Base-by-base conservation (phyloP, 2,888 invertebrate species). In the Athrips mouffetella region DNA sequence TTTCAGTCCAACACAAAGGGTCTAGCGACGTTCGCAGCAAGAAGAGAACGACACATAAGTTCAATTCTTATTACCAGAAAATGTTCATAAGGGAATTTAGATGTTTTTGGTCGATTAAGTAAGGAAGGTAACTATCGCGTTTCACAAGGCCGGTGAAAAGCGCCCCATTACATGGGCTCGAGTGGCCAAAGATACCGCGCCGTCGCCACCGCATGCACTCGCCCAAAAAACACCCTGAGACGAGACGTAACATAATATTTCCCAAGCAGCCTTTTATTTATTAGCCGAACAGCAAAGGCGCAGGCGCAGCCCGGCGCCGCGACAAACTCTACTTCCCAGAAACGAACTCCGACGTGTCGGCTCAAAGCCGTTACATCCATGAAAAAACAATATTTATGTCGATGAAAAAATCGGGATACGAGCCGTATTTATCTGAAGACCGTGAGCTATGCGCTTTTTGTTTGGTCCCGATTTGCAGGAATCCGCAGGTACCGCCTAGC, bases 331-430 rank as follows among this genome's bases (percentile, higher is more conserved):
- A 68, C 80, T 87, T 87, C 87, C 71, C 76, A 81, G 87, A 86
- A 86, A 60, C 62, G 77, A 76, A 63, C 72, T 59, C 71, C 74
- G 75, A 75, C 76, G 80, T 70, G 84, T 76, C 85, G 79, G 78
- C 76, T 67, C 75, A 65, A 74, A 81, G 83, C 84, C 84, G 85
- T 87, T 85, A 85, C 79, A 69, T 77, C 74, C 71, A 70, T 67
- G 79, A 85, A 88, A 86, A 87, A 87, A 84, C 78, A 70, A 85
- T 86, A 87, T 88, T 87, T 88, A 87, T 86, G 88, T 80, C 72
- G 74, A 73, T 67, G 79, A 86, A 86, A 87, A 88, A 87, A 78
- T 75, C 72, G 76, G 82, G 80, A 78, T 78, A 70, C 77, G 67
- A 71, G 59, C 68, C 69, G 75, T 78, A 83, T 81, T 83, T 84